Evolutionary conservation across 2,113 vertebrate species (phyloP).

Genomic region (Pachycephala philippinensis): DNA sequence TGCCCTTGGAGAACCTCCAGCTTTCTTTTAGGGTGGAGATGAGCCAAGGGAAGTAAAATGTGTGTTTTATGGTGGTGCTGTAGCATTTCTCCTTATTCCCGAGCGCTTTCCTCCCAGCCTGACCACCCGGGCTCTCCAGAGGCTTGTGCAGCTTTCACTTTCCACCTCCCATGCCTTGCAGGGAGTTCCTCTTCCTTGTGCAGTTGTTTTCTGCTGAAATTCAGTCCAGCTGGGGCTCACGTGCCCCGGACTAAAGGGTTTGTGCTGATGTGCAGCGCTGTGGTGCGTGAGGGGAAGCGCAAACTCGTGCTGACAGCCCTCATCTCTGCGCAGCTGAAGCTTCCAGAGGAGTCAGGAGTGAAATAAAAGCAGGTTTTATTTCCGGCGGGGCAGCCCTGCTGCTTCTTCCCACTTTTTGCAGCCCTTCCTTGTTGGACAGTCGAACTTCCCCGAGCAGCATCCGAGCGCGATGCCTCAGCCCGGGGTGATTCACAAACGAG

Average conservation of each 20-base stretch:
- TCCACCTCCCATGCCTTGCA: background rate
- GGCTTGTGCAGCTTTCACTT: background rate
- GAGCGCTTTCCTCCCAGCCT: background rate
- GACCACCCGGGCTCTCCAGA: background rate
- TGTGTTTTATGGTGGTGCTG: rapidly evolving
- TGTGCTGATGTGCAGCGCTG: background rate
- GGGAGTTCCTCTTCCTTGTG: background rate
- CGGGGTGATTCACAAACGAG: slow-evolving; percentile 31
- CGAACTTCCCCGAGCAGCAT: background rate
- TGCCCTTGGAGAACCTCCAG: background rate
- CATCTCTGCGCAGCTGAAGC: background rate
- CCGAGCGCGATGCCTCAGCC: background rate
- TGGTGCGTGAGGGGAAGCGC: rapidly evolving
- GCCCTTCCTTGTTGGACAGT: background rate
- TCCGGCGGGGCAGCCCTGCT: rapidly evolving
- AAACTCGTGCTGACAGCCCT: background rate
- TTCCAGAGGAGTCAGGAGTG: background rate
- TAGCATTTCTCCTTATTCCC: background rate
- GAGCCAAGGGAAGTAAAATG: background rate
- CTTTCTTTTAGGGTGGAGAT: background rate
- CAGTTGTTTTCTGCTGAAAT: background rate
- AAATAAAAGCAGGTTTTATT: background rate
- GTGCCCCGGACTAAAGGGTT: background rate
- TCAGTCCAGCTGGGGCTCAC: background rate
- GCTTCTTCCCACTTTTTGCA: background rate